Conservation (phyloP, 1,140 invertebrate genomes). For the Habropoda laboriosa region DNA sequence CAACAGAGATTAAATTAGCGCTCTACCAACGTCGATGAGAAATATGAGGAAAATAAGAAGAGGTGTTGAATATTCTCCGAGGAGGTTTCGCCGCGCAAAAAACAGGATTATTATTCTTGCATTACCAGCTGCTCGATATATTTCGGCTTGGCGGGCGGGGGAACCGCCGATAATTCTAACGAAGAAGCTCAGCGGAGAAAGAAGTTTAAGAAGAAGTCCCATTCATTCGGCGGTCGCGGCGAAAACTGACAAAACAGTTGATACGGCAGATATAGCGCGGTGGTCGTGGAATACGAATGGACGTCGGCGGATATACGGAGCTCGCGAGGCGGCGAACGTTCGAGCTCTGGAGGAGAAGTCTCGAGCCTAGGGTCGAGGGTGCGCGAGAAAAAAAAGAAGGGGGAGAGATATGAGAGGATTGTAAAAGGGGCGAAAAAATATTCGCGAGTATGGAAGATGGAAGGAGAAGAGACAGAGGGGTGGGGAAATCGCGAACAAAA, state of each 20-base stretch:
- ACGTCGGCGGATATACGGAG: conserved; percentile 65
- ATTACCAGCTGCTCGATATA: conserved; percentile 47
- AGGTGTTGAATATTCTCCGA: neutral
- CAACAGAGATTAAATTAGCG: neutral
- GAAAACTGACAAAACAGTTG: conserved; percentile 81
- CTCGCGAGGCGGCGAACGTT: conserved; percentile 45
- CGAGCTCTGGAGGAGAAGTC: conserved; percentile 57
- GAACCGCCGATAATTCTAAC: conserved; percentile 73
- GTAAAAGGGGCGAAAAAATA: conserved; percentile 36
- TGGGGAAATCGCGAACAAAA: neutral
- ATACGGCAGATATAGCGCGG: conserved; percentile 78
- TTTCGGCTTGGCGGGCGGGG: neutral
- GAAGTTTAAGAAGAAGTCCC: conserved; percentile 75
- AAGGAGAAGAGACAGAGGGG: neutral
- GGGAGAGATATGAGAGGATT: conserved; percentile 32
- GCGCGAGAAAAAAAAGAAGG: conserved; percentile 8
- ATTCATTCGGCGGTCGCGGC: conserved; percentile 72
- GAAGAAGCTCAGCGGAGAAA: conserved; percentile 68
- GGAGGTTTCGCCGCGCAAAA: neutral
- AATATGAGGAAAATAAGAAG: neutral
- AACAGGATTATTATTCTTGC: conserved; percentile 65
- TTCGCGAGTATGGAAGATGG: conserved; percentile 4
- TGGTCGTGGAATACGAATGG: conserved; percentile 75
- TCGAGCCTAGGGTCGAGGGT: conserved; percentile 39
- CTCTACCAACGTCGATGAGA: neutral